Percentiles rank a stretch among this genome's conserved stretches.
Evolutionary conservation across 2,113 vertebrate species (phyloP).

Genomic region (Zosterops lateralis): DNA sequence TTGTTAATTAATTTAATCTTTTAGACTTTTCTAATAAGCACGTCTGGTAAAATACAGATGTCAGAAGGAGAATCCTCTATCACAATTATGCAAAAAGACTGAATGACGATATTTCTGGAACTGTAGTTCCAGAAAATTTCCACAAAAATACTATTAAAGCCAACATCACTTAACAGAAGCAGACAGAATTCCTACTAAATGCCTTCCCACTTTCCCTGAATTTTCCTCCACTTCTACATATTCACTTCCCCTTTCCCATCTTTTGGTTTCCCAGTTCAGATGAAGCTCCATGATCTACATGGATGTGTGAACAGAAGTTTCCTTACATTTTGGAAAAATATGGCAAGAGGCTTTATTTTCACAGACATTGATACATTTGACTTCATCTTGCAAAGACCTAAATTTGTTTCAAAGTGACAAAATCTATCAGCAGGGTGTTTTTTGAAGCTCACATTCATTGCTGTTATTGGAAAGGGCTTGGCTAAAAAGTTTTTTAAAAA

Average conservation of each 20-base stretch:
- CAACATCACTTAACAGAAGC: not conserved
- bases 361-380: not conserved
- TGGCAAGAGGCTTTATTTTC: conserved; percentile 29
- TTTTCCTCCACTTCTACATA: not conserved
- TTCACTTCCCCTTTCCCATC: not conserved
- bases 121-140: not conserved
- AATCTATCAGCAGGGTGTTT: not conserved
- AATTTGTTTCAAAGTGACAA: not conserved
- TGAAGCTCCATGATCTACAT: not conserved
- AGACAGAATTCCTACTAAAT: not conserved
- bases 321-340: not conserved
- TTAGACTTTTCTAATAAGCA: not conserved
- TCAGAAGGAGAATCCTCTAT: not conserved
- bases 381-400: not conserved
- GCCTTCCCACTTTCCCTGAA: not conserved
- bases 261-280: not conserved
- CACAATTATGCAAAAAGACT: not conserved
- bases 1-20: not conserved
- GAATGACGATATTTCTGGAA: not conserved
- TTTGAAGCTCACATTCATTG: conserved; percentile 48
- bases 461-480: not conserved
- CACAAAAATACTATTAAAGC: not conserved
- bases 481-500: not conserved
- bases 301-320: not conserved
- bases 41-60: not conserved